Conservation (phyloP, 2,888 invertebrate genomes). For the Drosophila stalkeri region DNA sequence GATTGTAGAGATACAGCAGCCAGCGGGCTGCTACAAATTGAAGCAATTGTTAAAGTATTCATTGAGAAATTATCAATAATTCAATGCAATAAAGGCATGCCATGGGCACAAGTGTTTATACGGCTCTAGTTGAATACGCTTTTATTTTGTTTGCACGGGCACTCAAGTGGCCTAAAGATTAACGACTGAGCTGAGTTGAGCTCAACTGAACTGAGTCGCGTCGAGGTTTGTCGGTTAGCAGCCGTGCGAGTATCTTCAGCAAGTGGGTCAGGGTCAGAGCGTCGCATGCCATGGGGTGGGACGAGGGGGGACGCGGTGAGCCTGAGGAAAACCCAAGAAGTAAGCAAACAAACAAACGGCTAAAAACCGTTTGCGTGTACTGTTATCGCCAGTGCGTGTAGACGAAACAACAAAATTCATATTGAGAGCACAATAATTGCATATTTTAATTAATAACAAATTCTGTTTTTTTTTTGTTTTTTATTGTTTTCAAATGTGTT, state of each 20-base stretch:
- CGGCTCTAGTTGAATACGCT: conserved; percentile 45
- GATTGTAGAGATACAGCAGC: conserved; percentile 25
- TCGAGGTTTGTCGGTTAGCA: conserved; percentile 36
- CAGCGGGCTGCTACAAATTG: conserved; percentile 65
- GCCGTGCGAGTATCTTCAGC: conserved; percentile 63
- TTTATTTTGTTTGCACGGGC: conserved; percentile 39
- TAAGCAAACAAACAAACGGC: conserved; percentile 34
- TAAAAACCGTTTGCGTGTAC: conserved; percentile 64
- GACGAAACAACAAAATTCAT: conserved; percentile 3
- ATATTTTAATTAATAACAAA: conserved; percentile 63
- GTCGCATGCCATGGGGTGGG: conserved; percentile 47
- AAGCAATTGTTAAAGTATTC: conserved; percentile 65
- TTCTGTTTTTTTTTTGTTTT: conserved; percentile 19
- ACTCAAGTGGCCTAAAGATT: conserved; percentile 63
- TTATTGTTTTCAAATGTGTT: conserved; percentile 59
- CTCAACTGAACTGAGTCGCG: conserved; percentile 11
- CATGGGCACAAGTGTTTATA: conserved; percentile 66
- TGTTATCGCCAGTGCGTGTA: conserved; percentile 51
- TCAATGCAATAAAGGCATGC: conserved; percentile 54
- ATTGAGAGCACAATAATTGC: conserved; percentile 45
- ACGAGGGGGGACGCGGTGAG: background rate
- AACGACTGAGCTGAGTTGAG: conserved; percentile 54
- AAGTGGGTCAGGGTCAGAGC: conserved; percentile 78
- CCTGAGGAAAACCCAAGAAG: conserved; percentile 36
- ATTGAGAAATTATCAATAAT: conserved; percentile 74